These are phyloP conservation scores for Tympanoctomys barrerae DNA, from an alignment of 2,797 vertebrate genomes.

Conservation along the genomic window DNA sequence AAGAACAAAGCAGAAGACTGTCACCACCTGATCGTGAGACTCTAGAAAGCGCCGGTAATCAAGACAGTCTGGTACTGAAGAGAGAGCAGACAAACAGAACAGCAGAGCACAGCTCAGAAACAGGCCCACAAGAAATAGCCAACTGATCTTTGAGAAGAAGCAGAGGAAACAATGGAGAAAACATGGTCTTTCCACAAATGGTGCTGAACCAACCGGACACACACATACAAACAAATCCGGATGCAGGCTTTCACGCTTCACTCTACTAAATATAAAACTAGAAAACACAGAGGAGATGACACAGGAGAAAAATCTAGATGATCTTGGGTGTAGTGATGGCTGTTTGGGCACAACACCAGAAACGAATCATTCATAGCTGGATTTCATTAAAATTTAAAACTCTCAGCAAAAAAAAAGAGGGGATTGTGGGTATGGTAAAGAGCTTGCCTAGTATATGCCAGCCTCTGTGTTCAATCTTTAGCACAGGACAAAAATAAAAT, in stretches of 20 bases:
- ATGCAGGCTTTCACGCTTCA: not conserved
- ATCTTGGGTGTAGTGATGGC: not conserved
- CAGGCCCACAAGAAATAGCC: not conserved
- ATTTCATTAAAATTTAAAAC: not conserved
- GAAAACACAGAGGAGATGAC: not conserved
- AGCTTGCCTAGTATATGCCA: not conserved
- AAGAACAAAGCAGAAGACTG: not conserved
- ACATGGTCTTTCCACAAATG: not conserved
- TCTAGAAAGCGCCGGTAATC: not conserved
- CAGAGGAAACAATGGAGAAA: not conserved
- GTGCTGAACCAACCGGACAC: not conserved
- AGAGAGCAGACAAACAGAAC: not conserved
- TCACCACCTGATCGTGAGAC: not conserved
- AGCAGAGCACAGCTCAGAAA: not conserved
- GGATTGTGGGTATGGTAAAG: not conserved
- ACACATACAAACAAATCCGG: not conserved
- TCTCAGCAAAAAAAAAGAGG: not conserved
- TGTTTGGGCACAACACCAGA: not conserved
- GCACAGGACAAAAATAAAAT: not conserved
- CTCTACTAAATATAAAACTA: not conserved
- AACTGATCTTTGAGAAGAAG: not conserved
- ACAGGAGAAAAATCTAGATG: not conserved
- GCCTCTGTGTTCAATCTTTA: not conserved
- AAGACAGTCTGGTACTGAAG: not conserved
- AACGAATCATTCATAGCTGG: not conserved